Conservation (phyloP, 2,113 vertebrate species). For the Protobothrops flavoviridis region DNA sequence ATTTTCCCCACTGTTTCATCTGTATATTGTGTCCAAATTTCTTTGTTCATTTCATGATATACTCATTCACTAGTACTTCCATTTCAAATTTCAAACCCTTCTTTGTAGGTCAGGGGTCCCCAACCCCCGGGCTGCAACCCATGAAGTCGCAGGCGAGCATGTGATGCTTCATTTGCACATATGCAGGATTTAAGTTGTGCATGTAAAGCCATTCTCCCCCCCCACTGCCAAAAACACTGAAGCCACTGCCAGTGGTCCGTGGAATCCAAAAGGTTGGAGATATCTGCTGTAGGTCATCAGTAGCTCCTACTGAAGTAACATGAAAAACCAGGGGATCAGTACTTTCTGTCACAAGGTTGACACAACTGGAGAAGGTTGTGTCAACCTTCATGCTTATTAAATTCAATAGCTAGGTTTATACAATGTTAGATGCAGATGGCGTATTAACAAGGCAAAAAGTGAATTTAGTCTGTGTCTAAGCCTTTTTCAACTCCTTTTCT, state of each 20-base stretch:
- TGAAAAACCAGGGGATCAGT: neutral
- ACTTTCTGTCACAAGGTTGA: neutral
- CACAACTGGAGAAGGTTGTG: neutral
- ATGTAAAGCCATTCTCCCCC: neutral
- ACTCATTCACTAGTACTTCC: neutral
- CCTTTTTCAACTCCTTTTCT: neutral
- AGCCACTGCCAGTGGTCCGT: accelerated
- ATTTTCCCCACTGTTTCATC: neutral
- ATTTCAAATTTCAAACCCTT: neutral
- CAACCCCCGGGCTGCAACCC: neutral
- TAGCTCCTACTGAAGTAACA: neutral
- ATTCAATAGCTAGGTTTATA: neutral
- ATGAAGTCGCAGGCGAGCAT: neutral
- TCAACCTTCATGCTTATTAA: neutral
- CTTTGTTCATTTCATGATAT: neutral
- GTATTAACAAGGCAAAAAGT: neutral
- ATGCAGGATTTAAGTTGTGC: neutral
- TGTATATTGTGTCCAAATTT: neutral
- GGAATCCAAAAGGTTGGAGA: neutral
- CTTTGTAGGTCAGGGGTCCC: neutral
- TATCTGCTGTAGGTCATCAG: neutral
- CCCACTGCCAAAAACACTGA: neutral
- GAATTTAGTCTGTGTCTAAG: neutral
- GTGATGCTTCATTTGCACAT: neutral
- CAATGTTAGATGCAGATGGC: neutral